These are phyloP conservation scores for Apoda limacodes DNA, from an alignment of 2,888 invertebrate genomes.

Conservation along the genomic window DNA sequence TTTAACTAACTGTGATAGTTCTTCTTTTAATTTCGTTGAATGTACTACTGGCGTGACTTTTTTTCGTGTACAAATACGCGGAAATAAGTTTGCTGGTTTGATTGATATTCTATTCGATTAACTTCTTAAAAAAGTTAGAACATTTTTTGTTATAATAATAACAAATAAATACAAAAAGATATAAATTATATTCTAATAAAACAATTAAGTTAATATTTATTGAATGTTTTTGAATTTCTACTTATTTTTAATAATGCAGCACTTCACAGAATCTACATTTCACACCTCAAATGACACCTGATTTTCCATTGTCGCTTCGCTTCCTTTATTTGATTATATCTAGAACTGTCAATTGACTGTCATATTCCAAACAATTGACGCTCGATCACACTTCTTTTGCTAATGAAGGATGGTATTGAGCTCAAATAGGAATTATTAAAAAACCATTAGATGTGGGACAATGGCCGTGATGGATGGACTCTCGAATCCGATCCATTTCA, in stretches of 20 bases:
- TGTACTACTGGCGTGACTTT: no score
- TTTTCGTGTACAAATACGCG: no score
- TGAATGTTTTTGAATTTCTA: background rate
- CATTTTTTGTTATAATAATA: no score
- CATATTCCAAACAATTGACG: conserved; percentile 50
- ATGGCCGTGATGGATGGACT: conserved; percentile 61
- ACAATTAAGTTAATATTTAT: no score
- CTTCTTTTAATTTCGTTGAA: no score
- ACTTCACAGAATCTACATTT: conserved; percentile 14
- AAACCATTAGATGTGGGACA: conserved; percentile 63
- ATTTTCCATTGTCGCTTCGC: conserved; percentile 21
- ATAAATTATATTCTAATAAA: no score
- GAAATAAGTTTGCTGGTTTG: no score
- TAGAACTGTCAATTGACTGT: conserved; percentile 57
- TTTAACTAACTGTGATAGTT: no score
- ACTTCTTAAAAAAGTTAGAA: no score
- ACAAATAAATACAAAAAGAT: no score
- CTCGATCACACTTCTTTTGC: conserved; percentile 46
- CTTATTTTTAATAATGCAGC: background rate
- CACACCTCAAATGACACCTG: conserved; percentile 27
- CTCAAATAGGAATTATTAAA: conserved; percentile 61
- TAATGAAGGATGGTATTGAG: conserved; percentile 45
- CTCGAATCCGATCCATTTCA: conserved; percentile 65
- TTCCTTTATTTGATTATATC: conserved; percentile 47
- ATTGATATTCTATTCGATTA: no score